Conservation (phyloP, 1,140 invertebrate genomes). For the Alviniconcha marisindica region DNA sequence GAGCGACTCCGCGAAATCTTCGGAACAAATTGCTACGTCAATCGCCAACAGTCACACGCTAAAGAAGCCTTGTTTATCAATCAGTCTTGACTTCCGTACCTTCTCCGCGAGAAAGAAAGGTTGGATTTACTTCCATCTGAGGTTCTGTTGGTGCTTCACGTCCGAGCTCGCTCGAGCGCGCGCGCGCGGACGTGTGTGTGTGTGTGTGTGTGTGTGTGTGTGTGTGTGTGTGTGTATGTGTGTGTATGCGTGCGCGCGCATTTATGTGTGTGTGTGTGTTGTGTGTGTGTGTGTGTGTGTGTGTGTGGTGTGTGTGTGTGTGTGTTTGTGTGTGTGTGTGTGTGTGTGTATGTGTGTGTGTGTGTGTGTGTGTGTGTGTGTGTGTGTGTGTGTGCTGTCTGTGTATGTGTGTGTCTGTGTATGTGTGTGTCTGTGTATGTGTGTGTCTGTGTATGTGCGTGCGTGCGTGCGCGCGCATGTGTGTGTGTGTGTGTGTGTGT, state of each 20-base stretch:
- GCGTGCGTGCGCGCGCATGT: no score
- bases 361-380: conserved; percentile 15
- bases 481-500: conserved; percentile 22
- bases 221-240: conserved; percentile 27
- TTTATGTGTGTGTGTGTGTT: neutral
- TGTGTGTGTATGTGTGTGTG: neutral
- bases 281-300: neutral
- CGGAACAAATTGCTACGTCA: no score
- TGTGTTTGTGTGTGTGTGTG: no score
- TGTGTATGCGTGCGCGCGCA: neutral
- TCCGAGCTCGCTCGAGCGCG: no score
- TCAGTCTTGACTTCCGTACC: no score
- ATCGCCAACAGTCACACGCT: no score
- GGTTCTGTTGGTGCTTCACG: no score
- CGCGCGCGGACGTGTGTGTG: conserved; percentile 3
- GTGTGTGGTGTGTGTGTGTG: no score
- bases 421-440: neutral
- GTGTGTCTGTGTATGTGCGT: neutral
- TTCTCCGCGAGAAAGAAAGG: no score
- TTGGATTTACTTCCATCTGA: no score
- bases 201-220: conserved; percentile 14
- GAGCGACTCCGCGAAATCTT: no score
- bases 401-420: neutral
- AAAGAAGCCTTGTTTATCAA: no score
- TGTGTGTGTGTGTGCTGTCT: neutral